Evolutionary conservation across 2,113 vertebrate species (phyloP).

Genomic region (Gallinago undulata): DNA sequence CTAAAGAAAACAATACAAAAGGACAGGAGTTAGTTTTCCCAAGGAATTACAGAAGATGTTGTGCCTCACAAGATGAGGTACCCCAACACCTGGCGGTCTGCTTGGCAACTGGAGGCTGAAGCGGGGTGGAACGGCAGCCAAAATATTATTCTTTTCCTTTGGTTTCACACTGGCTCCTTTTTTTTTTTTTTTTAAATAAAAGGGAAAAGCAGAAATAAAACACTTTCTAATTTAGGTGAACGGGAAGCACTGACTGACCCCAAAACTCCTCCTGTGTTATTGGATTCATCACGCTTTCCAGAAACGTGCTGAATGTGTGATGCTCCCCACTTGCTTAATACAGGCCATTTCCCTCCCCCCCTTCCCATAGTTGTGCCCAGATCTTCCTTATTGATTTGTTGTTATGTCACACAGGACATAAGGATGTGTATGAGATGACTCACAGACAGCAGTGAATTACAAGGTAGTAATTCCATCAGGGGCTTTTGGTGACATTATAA

Average conservation of each 20-base stretch:
- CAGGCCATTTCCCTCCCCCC: neutral
- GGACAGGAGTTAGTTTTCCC: neutral
- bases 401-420: neutral
- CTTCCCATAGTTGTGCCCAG: neutral
- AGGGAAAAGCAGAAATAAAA: neutral
- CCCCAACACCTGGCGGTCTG: neutral
- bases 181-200: neutral
- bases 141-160: neutral
- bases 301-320: neutral
- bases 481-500: slow-evolving; percentile 29
- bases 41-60: neutral
- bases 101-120: neutral
- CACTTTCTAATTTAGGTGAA: neutral
- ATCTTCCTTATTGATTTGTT: slow-evolving; percentile 46
- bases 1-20: neutral
- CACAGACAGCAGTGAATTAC: slow-evolving; percentile 44
- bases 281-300: neutral
- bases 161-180: neutral
- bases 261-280: neutral
- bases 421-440: slow-evolving; percentile 52
- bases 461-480: slow-evolving; percentile 25
- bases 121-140: neutral
- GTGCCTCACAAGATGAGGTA: neutral
- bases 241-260: neutral
- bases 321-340: neutral